Evolutionary conservation across 2,797 vertebrate species (phyloP).

Genomic region (Anabas testudineus): DNA sequence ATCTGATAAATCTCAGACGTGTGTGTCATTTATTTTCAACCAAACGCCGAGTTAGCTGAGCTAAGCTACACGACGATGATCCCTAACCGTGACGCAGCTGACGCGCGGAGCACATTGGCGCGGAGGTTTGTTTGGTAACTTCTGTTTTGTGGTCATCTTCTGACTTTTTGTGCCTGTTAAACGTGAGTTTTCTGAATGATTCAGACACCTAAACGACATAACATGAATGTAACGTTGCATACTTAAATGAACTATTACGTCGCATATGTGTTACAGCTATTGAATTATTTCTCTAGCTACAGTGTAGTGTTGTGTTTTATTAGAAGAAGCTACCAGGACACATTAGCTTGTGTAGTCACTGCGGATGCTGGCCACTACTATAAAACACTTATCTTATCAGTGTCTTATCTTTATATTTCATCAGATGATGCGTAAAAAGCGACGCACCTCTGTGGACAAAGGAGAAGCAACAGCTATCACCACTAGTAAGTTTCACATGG

Average conservation of each 20-base stretch:
- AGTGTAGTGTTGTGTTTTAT: neutral
- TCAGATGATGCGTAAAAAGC: conserved; percentile 85
- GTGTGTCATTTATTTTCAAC: neutral
- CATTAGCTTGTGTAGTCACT: neutral
- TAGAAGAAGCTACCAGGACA: neutral
- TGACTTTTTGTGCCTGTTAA: neutral
- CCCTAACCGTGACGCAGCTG: conserved; percentile 44
- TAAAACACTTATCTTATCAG: too few relatives aligned
- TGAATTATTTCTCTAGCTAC: neutral
- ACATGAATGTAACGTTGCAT: fast-evolving
- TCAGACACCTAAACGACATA: too few relatives aligned
- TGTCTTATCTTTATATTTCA: conserved; percentile 5
- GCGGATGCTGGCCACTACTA: neutral
- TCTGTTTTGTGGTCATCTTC: neutral
- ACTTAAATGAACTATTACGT: fast-evolving
- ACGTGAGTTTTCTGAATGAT: too few relatives aligned
- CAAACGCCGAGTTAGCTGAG: neutral
- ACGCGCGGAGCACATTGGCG: conserved; percentile 61
- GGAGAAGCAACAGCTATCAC: conserved; percentile 35
- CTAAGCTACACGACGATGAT: conserved; percentile 2
- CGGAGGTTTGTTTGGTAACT: conserved; percentile 69
- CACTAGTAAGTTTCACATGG: conserved; percentile 65
- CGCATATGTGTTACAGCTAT: neutral
- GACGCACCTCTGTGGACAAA: conserved; percentile 70
- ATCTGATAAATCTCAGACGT: neutral